Evolutionary conservation across 1,140 invertebrate genomes (phyloP), one percentile per base, ranked within the genome.

Genomic region (Coenobita brevimanus): DNA sequence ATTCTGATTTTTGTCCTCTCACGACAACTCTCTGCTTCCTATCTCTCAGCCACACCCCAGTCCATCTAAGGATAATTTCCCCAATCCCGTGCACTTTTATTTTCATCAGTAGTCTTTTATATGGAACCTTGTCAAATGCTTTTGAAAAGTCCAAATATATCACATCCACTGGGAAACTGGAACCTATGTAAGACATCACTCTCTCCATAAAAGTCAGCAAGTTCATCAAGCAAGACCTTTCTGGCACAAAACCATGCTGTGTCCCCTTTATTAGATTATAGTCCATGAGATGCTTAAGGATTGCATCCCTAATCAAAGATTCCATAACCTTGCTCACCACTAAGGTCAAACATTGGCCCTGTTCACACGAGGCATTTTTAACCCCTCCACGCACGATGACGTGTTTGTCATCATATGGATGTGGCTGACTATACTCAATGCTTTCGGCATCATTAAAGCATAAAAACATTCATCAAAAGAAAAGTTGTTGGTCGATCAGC

Each of bases 1-100:
- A 69, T 69, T 69, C 64, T 69, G 64, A 69, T n/a, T 69, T 69
- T 24, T 69, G 64, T 69, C 64, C 64, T 33, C 64, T 69, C 33
- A 69, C n/a, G n/a, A 69, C 64, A 6, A 69, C 64, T n/a, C n/a
- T 33, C 33, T 69, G 64, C n/a, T 69, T 69, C 64, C 64, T 69
- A 69, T 69, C 64, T n/a, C n/a, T 69, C n/a, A 69, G 64, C 64
- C 64, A 69, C n/a, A 8, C 64, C 4, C 64, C 33, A 69, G n/a
- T 69, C n/a, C 64, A 69, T 69, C 64, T 33, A 10, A 8, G 64
- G 6, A 69, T 69, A 17, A 8, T 50, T 8, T 17, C 46, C 17
- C 46, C 46, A 50, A 50, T 50, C 17, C 46, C 46, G 17, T 24
- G n/a, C n/a, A 10, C 33, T n/a, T 69, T 33, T 69, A 33, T 27